Evolutionary conservation across 2,888 invertebrate species (phyloP).

Genomic region (Tanypteryx hageni): DNA sequence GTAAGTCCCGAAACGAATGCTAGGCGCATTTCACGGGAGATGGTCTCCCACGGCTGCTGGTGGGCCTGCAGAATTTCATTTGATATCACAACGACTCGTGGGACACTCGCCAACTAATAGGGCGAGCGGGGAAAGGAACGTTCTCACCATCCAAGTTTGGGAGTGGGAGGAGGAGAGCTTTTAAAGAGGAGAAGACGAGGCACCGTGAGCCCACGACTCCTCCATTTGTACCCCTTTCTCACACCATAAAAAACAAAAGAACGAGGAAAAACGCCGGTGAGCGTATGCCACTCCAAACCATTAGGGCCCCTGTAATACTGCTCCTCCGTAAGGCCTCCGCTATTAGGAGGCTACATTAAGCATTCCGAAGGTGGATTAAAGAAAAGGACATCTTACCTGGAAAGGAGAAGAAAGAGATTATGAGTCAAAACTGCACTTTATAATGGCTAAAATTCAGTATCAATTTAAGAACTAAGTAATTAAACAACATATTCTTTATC

Average conservation of each 20-base stretch:
- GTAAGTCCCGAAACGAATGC: conserved; percentile 1
- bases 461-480: too few relatives aligned
- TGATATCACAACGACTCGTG: conserved; percentile 30
- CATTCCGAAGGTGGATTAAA: too few relatives aligned
- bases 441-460: neutral
- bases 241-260: too few relatives aligned
- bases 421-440: neutral
- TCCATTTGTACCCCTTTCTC: too few relatives aligned
- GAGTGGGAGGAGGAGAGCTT: neutral
- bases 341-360: too few relatives aligned
- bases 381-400: neutral
- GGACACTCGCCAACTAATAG: neutral
- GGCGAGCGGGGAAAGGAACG: neutral
- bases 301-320: too few relatives aligned
- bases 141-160: conserved; percentile 43
- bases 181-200: neutral
- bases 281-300: too few relatives aligned
- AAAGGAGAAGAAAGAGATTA: neutral
- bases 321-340: too few relatives aligned
- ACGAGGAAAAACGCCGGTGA: too few relatives aligned
- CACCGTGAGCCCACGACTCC: too few relatives aligned
- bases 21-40: neutral
- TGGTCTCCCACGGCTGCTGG: conserved; percentile 51
- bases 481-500: neutral
- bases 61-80: conserved; percentile 46